Evolutionary conservation across 2,888 invertebrate species (phyloP), one percentile per base, ranked within the genome.

Genomic region (Himalopsyche anomala): DNA sequence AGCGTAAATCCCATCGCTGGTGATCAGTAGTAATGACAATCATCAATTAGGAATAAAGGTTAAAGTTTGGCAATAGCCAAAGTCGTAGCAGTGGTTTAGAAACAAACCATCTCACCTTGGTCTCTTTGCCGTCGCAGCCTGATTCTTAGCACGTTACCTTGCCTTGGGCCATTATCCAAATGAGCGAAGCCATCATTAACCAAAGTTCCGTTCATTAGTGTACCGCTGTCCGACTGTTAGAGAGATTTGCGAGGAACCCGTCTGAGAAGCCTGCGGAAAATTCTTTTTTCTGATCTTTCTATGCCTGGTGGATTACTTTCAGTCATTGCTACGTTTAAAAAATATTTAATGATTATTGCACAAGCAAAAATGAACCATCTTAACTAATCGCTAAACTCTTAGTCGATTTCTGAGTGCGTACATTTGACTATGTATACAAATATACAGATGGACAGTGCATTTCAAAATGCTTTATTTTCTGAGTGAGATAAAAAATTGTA

Each of bases 181-280:
- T 80, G 84, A 80, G 28, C 51, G 45, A 36, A 28, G 84, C 80
- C 84, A 54, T 84, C 84, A 84, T 84, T 84, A 84, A 80, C 80
- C 84, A 80, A 84, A 84, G 84, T 84, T 84, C 40, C 84, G 51
- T 84, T 84, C 84, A 84, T 84, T 84, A 84, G 80, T 69, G 84
- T 62, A 62, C 62, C 62, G 62, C 62, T 62, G 62, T 62, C 42
- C 36, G 51, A 42, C 74, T 62, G 45, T 40, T 19, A 17, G 15
- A 28, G 69, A 19, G 74, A 74, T 42, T 84, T 83, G 56, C 83
- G 56, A 74, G 42, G 9, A 19, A 62, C 62, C 19, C 62, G 62
- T 28, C 11, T 9, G n/a, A 8, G 28, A 62, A 62, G 83, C 28
- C 62, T 62, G 62, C 62, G 62, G 62, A n/a, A 62, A 19, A 19